Evolutionary conservation across 2,888 invertebrate species (phyloP).

Genomic region (Fabriciana adippe): DNA sequence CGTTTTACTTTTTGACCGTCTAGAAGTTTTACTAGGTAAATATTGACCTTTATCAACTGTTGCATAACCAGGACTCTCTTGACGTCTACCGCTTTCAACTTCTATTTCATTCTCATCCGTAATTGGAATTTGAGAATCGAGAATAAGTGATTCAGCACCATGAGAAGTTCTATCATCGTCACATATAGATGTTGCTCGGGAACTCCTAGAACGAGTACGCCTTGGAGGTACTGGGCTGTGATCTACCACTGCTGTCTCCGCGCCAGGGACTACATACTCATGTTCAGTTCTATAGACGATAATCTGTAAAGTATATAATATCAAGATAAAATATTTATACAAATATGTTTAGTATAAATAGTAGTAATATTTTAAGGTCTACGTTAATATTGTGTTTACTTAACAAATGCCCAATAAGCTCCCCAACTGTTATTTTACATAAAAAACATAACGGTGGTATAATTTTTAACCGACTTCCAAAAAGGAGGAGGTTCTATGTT

Average conservation of each 20-base stretch:
- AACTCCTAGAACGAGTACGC: slow-evolving; percentile 81
- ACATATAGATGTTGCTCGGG: slow-evolving; percentile 79
- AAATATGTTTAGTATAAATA: too few species aligned
- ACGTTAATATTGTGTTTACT: too few species aligned
- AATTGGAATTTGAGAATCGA: slow-evolving; percentile 71
- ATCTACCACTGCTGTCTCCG: slow-evolving; percentile 77
- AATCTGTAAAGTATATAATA: slow-evolving; percentile 70
- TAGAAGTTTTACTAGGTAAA: slow-evolving; percentile 82
- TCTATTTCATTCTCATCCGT: slow-evolving; percentile 60
- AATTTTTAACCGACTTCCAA: too few species aligned
- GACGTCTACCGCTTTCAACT: slow-evolving; percentile 60
- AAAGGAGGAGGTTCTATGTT: background rate
- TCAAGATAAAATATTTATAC: too few species aligned
- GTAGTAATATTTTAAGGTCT: too few species aligned
- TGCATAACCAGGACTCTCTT: slow-evolving; percentile 86
- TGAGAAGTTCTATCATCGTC: slow-evolving; percentile 88
- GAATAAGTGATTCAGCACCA: slow-evolving; percentile 85
- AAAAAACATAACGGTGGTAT: too few species aligned
- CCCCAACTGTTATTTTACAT: too few species aligned
- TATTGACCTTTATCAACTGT: slow-evolving; percentile 88
- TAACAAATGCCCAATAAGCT: too few species aligned
- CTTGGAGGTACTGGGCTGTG: slow-evolving; percentile 82
- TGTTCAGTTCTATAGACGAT: slow-evolving; percentile 86
- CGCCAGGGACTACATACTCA: slow-evolving; percentile 84
- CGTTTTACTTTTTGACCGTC: slow-evolving; percentile 81